Evolutionary conservation across 2,113 vertebrate genomes (phyloP).

Genomic region (Mustelus asterias): DNA sequence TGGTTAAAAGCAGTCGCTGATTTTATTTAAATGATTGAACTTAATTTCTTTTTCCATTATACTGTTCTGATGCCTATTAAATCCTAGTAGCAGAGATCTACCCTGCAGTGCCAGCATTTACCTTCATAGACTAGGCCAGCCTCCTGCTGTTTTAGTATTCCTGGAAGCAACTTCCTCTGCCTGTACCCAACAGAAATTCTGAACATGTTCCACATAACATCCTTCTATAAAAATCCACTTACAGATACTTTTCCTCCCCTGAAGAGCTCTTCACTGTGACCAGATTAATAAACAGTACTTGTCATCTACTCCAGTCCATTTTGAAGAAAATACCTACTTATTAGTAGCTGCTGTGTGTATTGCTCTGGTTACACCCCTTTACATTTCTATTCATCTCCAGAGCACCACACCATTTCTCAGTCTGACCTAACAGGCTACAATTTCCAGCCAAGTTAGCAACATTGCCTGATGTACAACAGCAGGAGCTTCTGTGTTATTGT

Average conservation of each 20-base stretch:
- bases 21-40: neutral
- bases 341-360: constrained; percentile 42
- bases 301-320: constrained; percentile 49
- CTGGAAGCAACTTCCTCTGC: constrained; percentile 39
- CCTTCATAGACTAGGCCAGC: neutral
- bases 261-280: constrained; percentile 47
- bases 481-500: neutral
- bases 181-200: constrained; percentile 44
- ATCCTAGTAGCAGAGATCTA: neutral
- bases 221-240: constrained; percentile 42
- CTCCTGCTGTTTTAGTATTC: constrained; percentile 39
- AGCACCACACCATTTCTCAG: neutral
- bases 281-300: constrained; percentile 47
- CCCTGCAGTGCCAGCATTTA: neutral
- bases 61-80: neutral
- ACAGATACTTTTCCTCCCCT: constrained; percentile 39
- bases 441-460: constrained; percentile 2
- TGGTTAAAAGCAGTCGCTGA: neutral
- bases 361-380: neutral
- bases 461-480: neutral
- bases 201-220: constrained; percentile 40
- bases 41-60: neutral
- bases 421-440: neutral
- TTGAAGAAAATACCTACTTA: constrained; percentile 48
- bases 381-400: neutral